Evolutionary conservation across 2,888 invertebrate species (phyloP).

Genomic region (Rotaria socialis): DNA sequence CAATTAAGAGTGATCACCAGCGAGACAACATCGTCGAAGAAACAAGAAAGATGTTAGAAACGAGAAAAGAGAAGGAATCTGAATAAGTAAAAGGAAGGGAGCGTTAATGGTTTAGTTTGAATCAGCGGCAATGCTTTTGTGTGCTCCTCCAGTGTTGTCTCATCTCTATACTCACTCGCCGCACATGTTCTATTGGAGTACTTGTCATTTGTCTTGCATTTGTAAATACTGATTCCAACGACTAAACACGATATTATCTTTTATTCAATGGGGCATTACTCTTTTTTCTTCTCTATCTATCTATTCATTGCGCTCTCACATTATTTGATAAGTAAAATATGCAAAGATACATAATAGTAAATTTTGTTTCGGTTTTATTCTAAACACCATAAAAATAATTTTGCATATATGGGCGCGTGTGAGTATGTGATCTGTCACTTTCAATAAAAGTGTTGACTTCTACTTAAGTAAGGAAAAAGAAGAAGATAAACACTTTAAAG

Average conservation of each 20-base stretch:
- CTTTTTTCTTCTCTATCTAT: background rate
- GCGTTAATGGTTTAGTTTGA: background rate
- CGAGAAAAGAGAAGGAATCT: background rate
- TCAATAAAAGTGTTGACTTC: background rate
- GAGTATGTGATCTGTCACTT: background rate
- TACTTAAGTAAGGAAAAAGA: background rate
- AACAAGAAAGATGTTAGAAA: background rate
- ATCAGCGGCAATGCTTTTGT: background rate
- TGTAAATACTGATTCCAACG: background rate
- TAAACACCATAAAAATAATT: background rate
- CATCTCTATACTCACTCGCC: background rate
- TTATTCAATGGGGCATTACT: background rate
- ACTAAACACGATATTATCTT: background rate
- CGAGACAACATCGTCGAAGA: background rate
- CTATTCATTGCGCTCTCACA: background rate
- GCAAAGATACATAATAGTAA: background rate
- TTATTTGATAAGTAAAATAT: background rate
- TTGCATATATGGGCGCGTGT: background rate
- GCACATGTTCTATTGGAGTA: background rate
- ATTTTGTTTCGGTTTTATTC: background rate
- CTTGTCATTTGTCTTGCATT: background rate
- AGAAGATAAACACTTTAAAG: background rate
- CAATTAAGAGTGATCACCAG: background rate
- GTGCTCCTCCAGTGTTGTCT: background rate
- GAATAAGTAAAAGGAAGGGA: background rate